phyloP scores from a whole-genome alignment of 2,888 invertebrate species.

The Apamea epomidion region DNA sequence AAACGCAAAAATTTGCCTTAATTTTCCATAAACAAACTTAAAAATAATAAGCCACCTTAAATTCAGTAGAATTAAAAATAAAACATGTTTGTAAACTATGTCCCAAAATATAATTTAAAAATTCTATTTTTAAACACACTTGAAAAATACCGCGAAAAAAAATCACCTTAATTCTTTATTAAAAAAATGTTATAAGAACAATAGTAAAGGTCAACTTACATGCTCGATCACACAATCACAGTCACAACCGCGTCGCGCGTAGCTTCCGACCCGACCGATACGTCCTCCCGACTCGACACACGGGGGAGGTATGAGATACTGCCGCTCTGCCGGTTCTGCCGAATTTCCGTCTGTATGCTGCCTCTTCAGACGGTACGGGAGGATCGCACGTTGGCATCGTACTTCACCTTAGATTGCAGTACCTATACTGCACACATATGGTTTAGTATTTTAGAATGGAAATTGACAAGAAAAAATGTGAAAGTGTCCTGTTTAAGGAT shows the following conservation, averaged over 20 bases:
- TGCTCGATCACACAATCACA: constrained; percentile 65
- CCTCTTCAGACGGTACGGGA: constrained; percentile 37
- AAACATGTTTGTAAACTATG: not conserved
- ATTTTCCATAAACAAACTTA: not conserved
- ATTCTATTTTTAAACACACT: constrained; percentile 5
- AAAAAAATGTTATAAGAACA: constrained; percentile 29
- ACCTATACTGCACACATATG: not conserved
- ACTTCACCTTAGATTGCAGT: not conserved
- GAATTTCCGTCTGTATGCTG: constrained; percentile 49
- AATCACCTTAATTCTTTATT: not conserved
- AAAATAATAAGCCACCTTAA: not conserved
- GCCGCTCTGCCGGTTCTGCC: constrained; percentile 42
- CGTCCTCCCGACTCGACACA: constrained; percentile 70
- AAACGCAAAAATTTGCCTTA: not conserved
- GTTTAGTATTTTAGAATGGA: not conserved
- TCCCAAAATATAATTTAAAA: not conserved
- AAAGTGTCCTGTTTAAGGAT: not conserved
- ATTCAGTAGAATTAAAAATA: not conserved
- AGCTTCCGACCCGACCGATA: constrained; percentile 33
- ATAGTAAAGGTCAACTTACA: constrained; percentile 59
- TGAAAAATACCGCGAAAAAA: not conserved
- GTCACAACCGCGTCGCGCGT: constrained; percentile 48
- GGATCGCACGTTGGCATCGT: not conserved
- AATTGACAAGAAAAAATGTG: not conserved
- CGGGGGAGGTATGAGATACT: constrained; percentile 70